Evolutionary conservation across 1,140 invertebrate genomes (phyloP).

Genomic region (Thaumatotibia leucotreta): DNA sequence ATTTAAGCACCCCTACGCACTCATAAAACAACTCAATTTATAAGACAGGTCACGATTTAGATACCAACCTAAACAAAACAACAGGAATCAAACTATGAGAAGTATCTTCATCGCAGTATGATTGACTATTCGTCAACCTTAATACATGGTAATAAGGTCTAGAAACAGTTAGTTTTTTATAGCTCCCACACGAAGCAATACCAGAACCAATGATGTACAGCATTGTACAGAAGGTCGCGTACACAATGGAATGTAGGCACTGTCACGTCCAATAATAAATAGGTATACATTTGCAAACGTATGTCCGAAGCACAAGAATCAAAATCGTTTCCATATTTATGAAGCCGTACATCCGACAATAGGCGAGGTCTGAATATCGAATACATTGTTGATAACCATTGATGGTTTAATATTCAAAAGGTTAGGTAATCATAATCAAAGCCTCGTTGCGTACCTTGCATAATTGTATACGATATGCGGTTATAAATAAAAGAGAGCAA

Average conservation of each 20-base stretch:
- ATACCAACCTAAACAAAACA: not conserved
- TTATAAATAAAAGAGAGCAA: not conserved
- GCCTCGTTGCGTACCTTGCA: not conserved
- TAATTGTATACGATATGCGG: not conserved
- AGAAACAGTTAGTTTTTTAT: not conserved
- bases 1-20: not conserved
- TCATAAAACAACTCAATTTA: no score
- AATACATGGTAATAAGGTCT: not conserved
- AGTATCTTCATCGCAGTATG: not conserved
- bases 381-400: slow-evolving; percentile 27
- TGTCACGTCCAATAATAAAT: slow-evolving; percentile 44
- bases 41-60: not conserved
- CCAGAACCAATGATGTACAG: slow-evolving; percentile 27
- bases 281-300: no score
- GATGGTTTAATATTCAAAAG: not conserved
- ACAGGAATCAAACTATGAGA: not conserved
- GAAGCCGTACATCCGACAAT: no score
- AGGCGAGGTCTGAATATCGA: no score
- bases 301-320: no score
- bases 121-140: not conserved
- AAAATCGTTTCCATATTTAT: no score
- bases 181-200: not conserved
- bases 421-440: not conserved
- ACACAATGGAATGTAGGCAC: slow-evolving; percentile 55
- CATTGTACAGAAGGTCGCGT: slow-evolving; percentile 62